Percentiles rank a stretch among this genome's conserved stretches.
Evolutionary conservation across 2,888 invertebrate species (phyloP).

Genomic region (Notodonta ziczac): DNA sequence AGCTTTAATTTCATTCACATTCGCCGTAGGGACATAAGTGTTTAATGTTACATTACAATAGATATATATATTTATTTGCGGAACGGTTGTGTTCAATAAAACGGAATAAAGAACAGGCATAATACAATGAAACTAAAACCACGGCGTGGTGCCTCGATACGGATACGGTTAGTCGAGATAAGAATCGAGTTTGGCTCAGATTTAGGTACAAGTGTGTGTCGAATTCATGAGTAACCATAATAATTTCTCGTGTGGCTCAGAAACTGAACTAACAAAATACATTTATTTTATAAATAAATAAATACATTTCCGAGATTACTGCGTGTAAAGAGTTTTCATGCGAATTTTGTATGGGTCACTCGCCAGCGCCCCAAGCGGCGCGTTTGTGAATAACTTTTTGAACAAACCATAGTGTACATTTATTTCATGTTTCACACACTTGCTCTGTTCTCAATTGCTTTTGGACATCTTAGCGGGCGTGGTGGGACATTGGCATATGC

Average conservation of each 20-base stretch:
- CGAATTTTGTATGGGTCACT: no score
- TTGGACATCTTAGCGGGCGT: no score
- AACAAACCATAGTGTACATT: no score
- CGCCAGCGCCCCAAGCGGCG: no score
- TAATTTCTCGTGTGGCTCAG: neutral
- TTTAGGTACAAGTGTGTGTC: neutral
- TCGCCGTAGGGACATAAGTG: neutral
- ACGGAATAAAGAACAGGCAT: neutral
- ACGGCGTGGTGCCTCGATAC: neutral
- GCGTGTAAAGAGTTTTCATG: no score
- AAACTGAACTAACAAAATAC: neutral
- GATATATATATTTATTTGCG: constrained; percentile 8
- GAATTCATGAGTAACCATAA: neutral
- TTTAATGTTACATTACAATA: constrained; percentile 17
- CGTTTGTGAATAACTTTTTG: no score
- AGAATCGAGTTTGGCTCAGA: neutral
- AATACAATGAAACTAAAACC: neutral
- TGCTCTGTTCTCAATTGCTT: no score
- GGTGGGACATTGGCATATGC: no score
- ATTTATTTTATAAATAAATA: no score
- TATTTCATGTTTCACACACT: no score
- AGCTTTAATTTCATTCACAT: constrained; percentile 40
- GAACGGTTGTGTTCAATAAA: constrained; percentile 1
- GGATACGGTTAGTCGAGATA: neutral
- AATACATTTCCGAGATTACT: no score